Base-by-base conservation (phyloP, 2,888 invertebrate genomes). In the Cheilosia soror region DNA sequence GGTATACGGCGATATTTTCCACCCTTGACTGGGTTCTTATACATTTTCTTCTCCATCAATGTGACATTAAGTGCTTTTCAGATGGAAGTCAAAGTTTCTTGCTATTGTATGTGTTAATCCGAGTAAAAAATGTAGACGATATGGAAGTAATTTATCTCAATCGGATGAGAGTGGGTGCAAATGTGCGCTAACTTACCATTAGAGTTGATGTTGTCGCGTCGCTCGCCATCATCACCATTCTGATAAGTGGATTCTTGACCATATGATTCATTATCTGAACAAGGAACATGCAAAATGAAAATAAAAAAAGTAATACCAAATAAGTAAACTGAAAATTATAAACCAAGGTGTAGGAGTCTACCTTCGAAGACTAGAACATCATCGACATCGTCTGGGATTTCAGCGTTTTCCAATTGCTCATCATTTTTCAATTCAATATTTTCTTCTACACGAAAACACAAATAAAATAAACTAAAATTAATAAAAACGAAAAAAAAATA, bases 371-470 rank as follows among this genome's bases (percentile, higher is more conserved):
- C 88, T 75, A 86, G 83, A 65, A 88, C 91, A 87, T 93, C 92
- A 29, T 88, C 88, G 11, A 83, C 86, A 11, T 89, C 89, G 53
- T 88, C 87, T 47, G 87, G 88, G 60, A 89, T 88, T 86, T 89
- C 88, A 25, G 88, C 77, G 79, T 89, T 89, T 82, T 90, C 89
- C 84, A 90, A 73, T 88, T 90, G 89, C 85, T 91, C 89, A 84
- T 90, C 90, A 87, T 91, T 90, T 88, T 91, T 89, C 76, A 92
- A 89, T 88, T 92, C 92, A 87, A 92, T 89, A 87, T 91, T 88
- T 87, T 91, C 90, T 88, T 91, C 94, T 88, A 93, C 93, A 87
- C 92, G 91, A 90, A 93, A 93, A 87, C 92, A 92, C 93, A 92
- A 88, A 92, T 90, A 88, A 88, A 85, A 82, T 15, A 31, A 55